Conservation (phyloP, 2,113 vertebrate genomes). For the Ctenomys sociabilis region DNA sequence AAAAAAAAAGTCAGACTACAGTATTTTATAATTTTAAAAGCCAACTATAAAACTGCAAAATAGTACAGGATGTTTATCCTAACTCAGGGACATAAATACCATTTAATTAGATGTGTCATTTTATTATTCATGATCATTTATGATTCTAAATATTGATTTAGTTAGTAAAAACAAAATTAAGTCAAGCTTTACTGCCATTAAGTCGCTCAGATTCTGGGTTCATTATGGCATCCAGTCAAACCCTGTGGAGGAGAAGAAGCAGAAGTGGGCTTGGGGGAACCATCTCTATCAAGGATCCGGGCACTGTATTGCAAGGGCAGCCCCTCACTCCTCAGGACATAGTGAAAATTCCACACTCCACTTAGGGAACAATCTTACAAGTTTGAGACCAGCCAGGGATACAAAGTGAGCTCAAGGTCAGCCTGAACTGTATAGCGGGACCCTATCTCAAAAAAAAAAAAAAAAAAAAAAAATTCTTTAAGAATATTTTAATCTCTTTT, state of each 20-base stretch:
- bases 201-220: not conserved
- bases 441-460: no score
- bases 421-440: no score
- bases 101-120: not conserved
- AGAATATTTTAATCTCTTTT: not conserved
- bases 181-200: not conserved
- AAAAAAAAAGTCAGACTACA: not conserved
- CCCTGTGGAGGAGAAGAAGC: not conserved
- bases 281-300: not conserved
- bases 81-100: not conserved
- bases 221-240: not conserved
- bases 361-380: not conserved
- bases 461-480: not conserved
- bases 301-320: not conserved
- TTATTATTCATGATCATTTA: not conserved
- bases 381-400: no score
- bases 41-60: conserved; percentile 26
- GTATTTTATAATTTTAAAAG: conserved; percentile 19
- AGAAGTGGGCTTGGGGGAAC: not conserved
- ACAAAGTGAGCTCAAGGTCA: no score
- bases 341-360: not conserved
- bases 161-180: conserved; percentile 28
- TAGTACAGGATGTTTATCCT: not conserved
- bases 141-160: conserved; percentile 18
- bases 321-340: no score